Evolutionary conservation across 2,888 invertebrate species (phyloP), one percentile per base, ranked within the genome.

Genomic region (Cheilosia vernalis): DNA sequence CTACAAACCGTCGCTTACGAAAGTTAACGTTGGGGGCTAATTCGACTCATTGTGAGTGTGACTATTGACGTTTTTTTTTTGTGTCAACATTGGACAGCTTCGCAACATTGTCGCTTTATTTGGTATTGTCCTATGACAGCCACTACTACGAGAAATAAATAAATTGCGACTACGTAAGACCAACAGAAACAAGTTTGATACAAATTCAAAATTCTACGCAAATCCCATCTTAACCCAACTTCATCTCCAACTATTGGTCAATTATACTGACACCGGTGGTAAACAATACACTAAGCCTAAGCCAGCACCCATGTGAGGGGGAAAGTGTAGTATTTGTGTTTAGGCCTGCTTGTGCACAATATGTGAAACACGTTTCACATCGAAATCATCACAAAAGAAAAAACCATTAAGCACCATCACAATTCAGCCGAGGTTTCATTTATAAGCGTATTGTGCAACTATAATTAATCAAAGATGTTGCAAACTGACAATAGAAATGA

Each of bases 331-430:
- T n/a, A n/a, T n/a, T n/a, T n/a, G n/a, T n/a, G n/a, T n/a, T n/a
- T n/a, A n/a, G n/a, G n/a, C n/a, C n/a, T n/a, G n/a, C n/a, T 4
- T 40, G 21, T 56, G 69, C 53, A 77, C 53, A 70, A 42, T 82
- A 82, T 70, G 63, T 66, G 64, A 78, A 66, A 72, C 82, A 83
- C 82, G 82, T 83, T 70, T 77, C 66, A 60, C 72, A 66, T 51
- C 63, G 82, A 67, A 78, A 77, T 76, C 58, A 77, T 64, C 70
- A 56, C 61, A 63, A 64, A 70, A 64, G 51, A 70, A 73, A 66
- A 66, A 76, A 81, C 40, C 70, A 76, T 40, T 63, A 73, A 64
- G 33, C 44, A 21, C 63, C 44, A 76, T 82, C 77, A 82, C 55
- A 69, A 72, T 72, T 70, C 77, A 77, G 55, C 53, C 30, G 44